Evolutionary conservation across 2,113 vertebrate species (phyloP), one percentile per base, ranked within the genome.

Genomic region (Chascanopsetta lugubris): DNA sequence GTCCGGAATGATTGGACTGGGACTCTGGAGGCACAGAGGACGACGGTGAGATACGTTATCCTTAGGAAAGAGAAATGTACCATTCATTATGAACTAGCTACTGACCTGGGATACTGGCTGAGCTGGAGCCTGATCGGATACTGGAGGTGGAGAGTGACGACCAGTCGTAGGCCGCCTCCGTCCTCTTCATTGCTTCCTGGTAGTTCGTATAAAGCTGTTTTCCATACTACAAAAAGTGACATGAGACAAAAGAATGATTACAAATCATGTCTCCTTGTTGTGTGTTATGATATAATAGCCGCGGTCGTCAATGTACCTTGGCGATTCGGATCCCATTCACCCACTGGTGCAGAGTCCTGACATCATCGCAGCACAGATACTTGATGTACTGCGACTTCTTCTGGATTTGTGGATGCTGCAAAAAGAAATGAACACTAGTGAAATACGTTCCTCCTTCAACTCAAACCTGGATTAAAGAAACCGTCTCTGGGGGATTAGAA

Each of bases 381-480:
- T 98, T 98, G 75, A 99, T 98, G 84, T 99, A 99, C 79, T 99
- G 97, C 2, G 97, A 99, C 79, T 99, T 99, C 89, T 99, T 99
- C 90, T 99, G 97, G 76, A 99, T 99, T 85, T 99, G 97, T 51
- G 97, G 97, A 75, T 99, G 97, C 97, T 99, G 72, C 0, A 76
- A 58, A 48, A 51, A 13, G 38, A 6, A 48, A 48, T 18, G 46
- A 53, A 40, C 48, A 13, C 22, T 8, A 9, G 3, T 6, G 12
- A 26, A 21, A 47, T 17, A 4, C 13, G 27, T 50, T 10, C 8
- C 25, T 27, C 15, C 30, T 17, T n/a, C n/a, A n/a, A n/a, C n/a
- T n/a, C n/a, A n/a, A n/a, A n/a, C n/a, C n/a, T n/a, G n/a, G n/a
- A n/a, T n/a, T n/a, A n/a, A n/a, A n/a, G n/a, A n/a, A n/a, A n/a